A percentile compares a stretch with the other conserved stretches of the same genome.
phyloP scores from a whole-genome alignment of 2,797 vertebrate genomes.

The Tauraco hartlaubi region DNA sequence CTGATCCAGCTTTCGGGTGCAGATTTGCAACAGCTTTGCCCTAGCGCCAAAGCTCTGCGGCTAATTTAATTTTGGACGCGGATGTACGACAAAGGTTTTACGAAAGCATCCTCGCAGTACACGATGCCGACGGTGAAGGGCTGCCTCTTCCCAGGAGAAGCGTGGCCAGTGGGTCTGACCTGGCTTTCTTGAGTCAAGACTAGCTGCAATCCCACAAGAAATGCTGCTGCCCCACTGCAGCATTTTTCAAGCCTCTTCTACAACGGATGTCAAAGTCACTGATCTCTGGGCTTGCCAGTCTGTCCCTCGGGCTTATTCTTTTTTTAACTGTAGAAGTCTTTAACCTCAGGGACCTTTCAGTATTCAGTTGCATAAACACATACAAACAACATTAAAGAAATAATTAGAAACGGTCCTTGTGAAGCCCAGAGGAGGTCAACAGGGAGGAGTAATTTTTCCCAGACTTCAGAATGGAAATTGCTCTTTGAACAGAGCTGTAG shows the following conservation, averaged over 20 bases:
- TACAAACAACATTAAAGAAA: slow-evolving; percentile 24
- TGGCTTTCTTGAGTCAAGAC: neutral
- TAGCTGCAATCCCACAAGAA: neutral
- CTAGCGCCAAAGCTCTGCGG: neutral
- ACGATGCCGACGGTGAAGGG: neutral
- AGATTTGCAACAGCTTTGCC: slow-evolving; percentile 15
- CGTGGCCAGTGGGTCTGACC: neutral
- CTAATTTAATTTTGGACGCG: neutral
- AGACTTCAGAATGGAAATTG: slow-evolving; percentile 10
- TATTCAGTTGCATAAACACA: slow-evolving; percentile 31
- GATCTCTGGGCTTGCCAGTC: neutral
- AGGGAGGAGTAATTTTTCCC: slow-evolving; percentile 20
- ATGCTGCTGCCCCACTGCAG: neutral
- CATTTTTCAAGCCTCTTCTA: neutral
- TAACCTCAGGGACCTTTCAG: neutral
- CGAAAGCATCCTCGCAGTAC: neutral
- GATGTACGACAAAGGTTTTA: neutral
- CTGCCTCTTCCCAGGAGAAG: neutral
- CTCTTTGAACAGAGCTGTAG: neutral
- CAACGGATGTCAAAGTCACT: neutral
- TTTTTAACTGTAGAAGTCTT: neutral
- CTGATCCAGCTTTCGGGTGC: slow-evolving; percentile 22
- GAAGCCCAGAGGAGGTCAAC: neutral
- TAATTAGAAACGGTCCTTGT: neutral
- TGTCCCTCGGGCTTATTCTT: neutral